Percentiles rank a stretch among this genome's conserved stretches.
Conservation (phyloP, 2,888 invertebrate genomes). For the Perdita meconis region DNA sequence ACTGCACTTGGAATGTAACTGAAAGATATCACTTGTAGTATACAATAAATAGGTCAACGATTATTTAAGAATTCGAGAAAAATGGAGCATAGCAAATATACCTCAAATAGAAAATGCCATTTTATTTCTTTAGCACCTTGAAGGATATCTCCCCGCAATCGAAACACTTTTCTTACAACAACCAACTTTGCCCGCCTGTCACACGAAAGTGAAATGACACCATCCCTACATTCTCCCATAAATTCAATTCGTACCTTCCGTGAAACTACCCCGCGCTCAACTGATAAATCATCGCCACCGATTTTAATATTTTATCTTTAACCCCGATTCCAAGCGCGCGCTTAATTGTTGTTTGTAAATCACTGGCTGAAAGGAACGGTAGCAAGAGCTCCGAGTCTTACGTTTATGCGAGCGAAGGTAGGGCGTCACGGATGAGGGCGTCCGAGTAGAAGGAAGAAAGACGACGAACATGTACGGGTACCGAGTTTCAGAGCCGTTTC, state of each 20-base stretch:
- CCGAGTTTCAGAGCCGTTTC: constrained; percentile 77
- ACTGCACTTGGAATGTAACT: not conserved
- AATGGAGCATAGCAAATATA: no score
- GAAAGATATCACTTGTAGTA: not conserved
- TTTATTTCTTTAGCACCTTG: not conserved
- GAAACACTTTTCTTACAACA: not conserved
- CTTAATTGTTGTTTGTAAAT: constrained; percentile 66
- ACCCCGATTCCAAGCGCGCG: constrained; percentile 27
- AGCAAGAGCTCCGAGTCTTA: constrained; percentile 64
- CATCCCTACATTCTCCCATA: not conserved
- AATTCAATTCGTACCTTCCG: not conserved
- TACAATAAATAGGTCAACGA: not conserved
- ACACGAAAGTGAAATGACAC: constrained; percentile 11
- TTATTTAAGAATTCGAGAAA: not conserved
- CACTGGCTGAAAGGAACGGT: constrained; percentile 45
- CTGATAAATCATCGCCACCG: not conserved
- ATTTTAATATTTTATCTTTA: constrained; percentile 20
- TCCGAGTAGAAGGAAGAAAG: constrained; percentile 77
- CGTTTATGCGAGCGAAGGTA: constrained; percentile 80
- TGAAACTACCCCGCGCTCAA: not conserved
- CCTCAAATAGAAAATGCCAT: not conserved
- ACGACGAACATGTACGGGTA: constrained; percentile 74
- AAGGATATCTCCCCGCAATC: not conserved
- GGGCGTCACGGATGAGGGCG: constrained; percentile 83
- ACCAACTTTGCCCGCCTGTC: not conserved